Evolutionary conservation across 2,888 invertebrate species (phyloP), one percentile per base, ranked within the genome.

Genomic region (Vanessa cardui): DNA sequence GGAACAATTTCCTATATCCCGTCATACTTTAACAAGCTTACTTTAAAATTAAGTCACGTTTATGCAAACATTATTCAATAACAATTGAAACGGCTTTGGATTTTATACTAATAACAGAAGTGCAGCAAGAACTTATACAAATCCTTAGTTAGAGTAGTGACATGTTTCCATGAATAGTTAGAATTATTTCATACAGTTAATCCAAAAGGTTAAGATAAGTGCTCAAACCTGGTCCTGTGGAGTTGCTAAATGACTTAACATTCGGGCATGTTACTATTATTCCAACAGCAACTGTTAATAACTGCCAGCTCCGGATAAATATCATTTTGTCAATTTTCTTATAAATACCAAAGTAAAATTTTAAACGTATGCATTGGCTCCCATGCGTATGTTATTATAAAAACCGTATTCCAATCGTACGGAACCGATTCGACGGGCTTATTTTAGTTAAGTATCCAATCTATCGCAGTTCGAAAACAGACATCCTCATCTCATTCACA

Each of bases 401-500:
- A 66, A 68, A 68, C 66, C 73, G 75, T 79, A 79, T 81, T 81
- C 76, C 80, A 81, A 81, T 66, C 73, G 76, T 79, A 73, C 58
- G 70, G 76, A 78, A 78, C 78, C 76, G 77, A 76, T 77, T 74
- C 68, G 77, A 68, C 71, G 64, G 70, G 78, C 82, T 84, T 87
- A 85, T 85, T 86, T 82, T 76, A 80, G 79, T 70, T 78, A 39
- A 39, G 39, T 39, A 74, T 80, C 78, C 75, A 75, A 77, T 78
- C 77, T 72, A 76, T 73, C 73, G 74, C 70, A 77, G 73, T 76
- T 77, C 77, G 73, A 78, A 74, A 79, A 76, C 76, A 77, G 80
- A 83, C 86, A 89, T 85, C 86, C 82, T 85, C 86, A 82, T 79
- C 78, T 79, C 77, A 78, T 83, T 82, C 86, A 88, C 86, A 83